phyloP scores from a whole-genome alignment of 2,113 vertebrate species.

The Oenanthe melanoleuca region DNA sequence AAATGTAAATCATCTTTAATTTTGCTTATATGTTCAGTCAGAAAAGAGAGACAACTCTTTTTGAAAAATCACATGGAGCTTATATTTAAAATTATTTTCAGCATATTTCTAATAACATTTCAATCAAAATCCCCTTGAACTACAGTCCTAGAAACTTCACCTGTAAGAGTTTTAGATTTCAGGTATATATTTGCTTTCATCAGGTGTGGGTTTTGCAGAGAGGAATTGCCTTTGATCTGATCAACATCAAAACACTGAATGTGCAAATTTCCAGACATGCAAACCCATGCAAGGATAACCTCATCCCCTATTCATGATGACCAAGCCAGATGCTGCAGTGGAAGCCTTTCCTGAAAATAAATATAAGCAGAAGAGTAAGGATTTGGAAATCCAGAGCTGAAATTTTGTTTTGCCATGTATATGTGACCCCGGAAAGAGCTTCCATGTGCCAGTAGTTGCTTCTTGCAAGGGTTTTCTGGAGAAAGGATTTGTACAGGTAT shows the following conservation, averaged over 20 bases:
- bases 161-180: not conserved
- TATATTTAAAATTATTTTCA: not conserved
- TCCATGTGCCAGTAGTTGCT: not conserved
- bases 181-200: not conserved
- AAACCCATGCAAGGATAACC: not conserved
- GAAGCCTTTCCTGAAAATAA: not conserved
- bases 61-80: not conserved
- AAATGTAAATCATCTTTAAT: not conserved
- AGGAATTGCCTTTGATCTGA: not conserved
- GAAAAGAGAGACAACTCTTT: not conserved
- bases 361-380: not conserved
- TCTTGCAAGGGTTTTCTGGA: not conserved
- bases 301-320: not conserved
- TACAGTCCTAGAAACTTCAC: not conserved
- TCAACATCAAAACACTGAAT: not conserved
- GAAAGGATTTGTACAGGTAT: not conserved
- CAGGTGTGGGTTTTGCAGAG: not conserved
- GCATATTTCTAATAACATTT: not conserved
- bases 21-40: not conserved
- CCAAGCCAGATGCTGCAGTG: not conserved
- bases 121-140: not conserved
- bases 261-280: not conserved
- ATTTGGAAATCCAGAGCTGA: not conserved
- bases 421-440: fast-evolving
- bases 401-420: not conserved